These are phyloP conservation scores for Zaprionus gabonicus DNA, from an alignment of 1,140 invertebrate genomes.

Conservation along the genomic window DNA sequence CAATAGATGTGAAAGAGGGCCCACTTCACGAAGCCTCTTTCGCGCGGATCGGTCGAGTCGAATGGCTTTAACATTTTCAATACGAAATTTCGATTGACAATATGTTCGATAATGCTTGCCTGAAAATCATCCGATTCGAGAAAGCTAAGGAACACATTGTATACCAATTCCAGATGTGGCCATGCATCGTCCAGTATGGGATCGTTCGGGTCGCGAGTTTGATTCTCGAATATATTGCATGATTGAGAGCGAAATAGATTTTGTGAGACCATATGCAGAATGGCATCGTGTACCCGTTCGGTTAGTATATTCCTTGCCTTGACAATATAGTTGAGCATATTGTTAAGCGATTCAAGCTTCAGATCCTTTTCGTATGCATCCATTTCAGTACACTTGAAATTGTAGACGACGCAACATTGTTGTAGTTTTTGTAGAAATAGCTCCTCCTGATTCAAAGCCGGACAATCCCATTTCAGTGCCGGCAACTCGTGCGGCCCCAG, in stretches of 20 bases:
- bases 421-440: background rate
- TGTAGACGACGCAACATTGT: background rate
- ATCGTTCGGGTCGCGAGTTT: constrained; percentile 99
- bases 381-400: background rate
- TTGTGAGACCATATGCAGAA: constrained; percentile 96
- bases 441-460: background rate
- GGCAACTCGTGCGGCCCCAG: background rate
- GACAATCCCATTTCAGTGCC: background rate
- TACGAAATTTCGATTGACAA: constrained; percentile 99
- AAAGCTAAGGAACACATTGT: constrained; percentile 98
- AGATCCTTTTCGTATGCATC: background rate
- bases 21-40: constrained; percentile 99
- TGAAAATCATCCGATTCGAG: constrained; percentile 98
- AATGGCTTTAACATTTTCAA: constrained; percentile 98
- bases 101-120: constrained; percentile 96
- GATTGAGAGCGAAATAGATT: constrained; percentile 98
- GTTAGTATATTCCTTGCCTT: constrained; percentile 86
- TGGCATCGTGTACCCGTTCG: constrained; percentile 97
- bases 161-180: constrained; percentile 97
- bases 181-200: constrained; percentile 98
- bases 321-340: background rate
- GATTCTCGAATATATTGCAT: constrained; percentile 98
- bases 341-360: background rate
- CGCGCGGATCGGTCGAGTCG: constrained; percentile 98
- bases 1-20: constrained; percentile 99